These are phyloP conservation scores for Unio delphinus DNA, from an alignment of 2,888 invertebrate species.

Conservation along the genomic window DNA sequence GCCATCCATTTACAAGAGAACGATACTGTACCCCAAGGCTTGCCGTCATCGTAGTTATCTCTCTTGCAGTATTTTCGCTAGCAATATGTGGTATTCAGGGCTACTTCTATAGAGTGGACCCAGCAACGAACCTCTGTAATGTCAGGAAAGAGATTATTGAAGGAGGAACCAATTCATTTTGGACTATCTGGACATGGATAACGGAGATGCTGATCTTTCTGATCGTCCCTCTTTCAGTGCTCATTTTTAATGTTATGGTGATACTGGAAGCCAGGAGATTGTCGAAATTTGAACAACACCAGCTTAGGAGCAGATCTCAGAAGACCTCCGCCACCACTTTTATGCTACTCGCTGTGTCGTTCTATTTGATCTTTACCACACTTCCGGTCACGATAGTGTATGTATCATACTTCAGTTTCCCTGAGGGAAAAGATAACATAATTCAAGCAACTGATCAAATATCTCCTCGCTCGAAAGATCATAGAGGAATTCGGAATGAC, in stretches of 20 bases:
- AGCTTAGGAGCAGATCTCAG: constrained; percentile 41
- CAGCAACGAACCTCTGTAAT: constrained; percentile 43
- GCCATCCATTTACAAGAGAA: constrained; percentile 69
- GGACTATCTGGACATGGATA: constrained; percentile 66
- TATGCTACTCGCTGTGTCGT: constrained; percentile 68
- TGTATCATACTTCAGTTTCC: constrained; percentile 54
- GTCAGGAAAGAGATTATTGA: constrained; percentile 42
- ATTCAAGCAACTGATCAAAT: constrained; percentile 44
- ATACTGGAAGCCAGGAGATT: constrained; percentile 63
- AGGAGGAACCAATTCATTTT: constrained; percentile 54
- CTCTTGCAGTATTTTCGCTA: constrained; percentile 53
- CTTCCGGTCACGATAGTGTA: constrained; percentile 66
- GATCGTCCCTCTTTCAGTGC: constrained; percentile 65
- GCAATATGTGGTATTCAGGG: constrained; percentile 62
- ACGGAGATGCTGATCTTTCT: constrained; percentile 68
- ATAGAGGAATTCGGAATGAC: constrained; percentile 67
- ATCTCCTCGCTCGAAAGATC: constrained; percentile 48
- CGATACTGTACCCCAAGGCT: constrained; percentile 61
- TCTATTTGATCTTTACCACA: constrained; percentile 68
- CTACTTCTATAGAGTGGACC: constrained; percentile 63
- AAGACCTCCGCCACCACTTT: constrained; percentile 66
- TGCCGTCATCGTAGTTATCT: constrained; percentile 59
- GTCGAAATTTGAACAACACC: constrained; percentile 47
- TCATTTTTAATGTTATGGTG: constrained; percentile 68
- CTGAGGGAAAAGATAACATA: constrained; percentile 33